phyloP scores from a whole-genome alignment of 2,797 vertebrate species.

The Falco berigora region DNA sequence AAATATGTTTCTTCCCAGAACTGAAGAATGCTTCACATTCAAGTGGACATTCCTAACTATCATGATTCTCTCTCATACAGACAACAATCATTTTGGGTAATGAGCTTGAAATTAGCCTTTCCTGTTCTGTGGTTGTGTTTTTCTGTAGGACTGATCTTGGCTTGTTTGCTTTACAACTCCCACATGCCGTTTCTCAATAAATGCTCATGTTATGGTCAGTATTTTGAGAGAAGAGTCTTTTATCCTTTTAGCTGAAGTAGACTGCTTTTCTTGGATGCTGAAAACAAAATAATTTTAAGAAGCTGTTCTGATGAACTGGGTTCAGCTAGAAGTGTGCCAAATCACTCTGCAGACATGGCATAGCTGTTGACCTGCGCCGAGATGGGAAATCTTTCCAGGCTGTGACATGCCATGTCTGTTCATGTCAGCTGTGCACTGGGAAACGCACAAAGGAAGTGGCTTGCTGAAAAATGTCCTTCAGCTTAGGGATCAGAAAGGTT shows the following conservation, averaged over 20 bases:
- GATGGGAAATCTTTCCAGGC: conserved; percentile 2
- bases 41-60: neutral
- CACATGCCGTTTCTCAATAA: neutral
- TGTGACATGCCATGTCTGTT: neutral
- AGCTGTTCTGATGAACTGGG: conserved; percentile 9
- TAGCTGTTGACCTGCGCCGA: neutral
- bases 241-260: neutral
- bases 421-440: neutral
- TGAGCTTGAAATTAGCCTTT: neutral
- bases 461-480: neutral
- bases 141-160: neutral
- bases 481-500: neutral
- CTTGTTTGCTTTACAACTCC: neutral
- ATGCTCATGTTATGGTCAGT: neutral
- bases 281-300: neutral
- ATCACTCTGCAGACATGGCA: neutral
- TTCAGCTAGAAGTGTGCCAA: conserved; percentile 10
- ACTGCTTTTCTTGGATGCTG: neutral
- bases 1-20: neutral
- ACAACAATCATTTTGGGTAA: neutral
- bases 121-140: neutral
- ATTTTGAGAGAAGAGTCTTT: neutral
- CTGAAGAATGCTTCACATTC: neutral
- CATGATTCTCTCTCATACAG: neutral
- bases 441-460: neutral